Percentiles rank a stretch among this genome's conserved stretches.
Evolutionary conservation across 2,888 invertebrate species (phyloP).

Genomic region (Drosophila crucigera): DNA sequence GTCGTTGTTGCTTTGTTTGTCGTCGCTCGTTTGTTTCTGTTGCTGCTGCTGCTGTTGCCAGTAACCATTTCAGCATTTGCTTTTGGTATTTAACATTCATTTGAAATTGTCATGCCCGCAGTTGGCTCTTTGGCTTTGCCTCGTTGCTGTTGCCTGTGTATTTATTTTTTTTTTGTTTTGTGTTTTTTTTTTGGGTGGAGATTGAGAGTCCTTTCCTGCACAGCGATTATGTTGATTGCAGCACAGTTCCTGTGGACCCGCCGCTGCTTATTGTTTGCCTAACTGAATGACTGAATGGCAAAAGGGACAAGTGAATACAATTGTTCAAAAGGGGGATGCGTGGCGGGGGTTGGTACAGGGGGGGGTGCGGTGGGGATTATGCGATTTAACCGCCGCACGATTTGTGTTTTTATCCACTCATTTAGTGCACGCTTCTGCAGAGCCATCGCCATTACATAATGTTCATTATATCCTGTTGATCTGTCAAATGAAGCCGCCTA

Average conservation of each 20-base stretch:
- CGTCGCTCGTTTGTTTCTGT: constrained; percentile 59
- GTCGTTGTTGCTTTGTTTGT: constrained; percentile 49
- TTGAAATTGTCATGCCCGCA: constrained; percentile 75
- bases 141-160: constrained; percentile 16
- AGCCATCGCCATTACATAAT: constrained; percentile 70
- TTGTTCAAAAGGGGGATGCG: constrained; percentile 29
- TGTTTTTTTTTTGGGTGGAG: background rate
- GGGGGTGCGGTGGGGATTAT: background rate
- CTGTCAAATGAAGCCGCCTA: constrained; percentile 66
- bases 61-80: constrained; percentile 51
- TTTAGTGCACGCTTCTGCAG: constrained; percentile 67
- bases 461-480: constrained; percentile 81
- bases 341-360: background rate
- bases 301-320: constrained; percentile 50
- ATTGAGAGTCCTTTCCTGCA: constrained; percentile 64
- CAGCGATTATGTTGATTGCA: constrained; percentile 81
- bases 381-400: constrained; percentile 17
- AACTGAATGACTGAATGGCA: constrained; percentile 74
- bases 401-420: constrained; percentile 69
- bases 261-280: constrained; percentile 75
- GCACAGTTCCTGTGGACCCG: constrained; percentile 74
- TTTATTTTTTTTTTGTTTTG: background rate
- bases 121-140: constrained; percentile 46
- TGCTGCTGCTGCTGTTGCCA: constrained; percentile 28
- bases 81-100: constrained; percentile 76